phyloP scores from a whole-genome alignment of 2,888 invertebrate genomes.

The Strigamia maritima region DNA sequence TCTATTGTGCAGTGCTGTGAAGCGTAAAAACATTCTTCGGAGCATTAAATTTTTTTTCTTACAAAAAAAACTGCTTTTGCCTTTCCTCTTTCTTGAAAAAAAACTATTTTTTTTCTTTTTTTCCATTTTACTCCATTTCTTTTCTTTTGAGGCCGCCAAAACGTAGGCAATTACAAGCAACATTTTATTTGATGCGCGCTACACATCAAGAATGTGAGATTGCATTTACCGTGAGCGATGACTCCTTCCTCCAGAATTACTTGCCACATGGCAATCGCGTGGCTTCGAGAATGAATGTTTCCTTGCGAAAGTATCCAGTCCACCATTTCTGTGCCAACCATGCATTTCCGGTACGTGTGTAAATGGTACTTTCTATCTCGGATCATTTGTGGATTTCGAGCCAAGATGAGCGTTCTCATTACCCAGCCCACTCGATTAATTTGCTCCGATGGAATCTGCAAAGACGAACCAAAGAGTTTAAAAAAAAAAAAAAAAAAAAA shows the following conservation, averaged over 20 bases:
- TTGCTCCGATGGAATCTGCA: conserved; percentile 62
- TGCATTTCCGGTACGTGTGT: conserved; percentile 64
- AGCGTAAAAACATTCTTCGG: not conserved
- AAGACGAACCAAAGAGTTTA: not conserved
- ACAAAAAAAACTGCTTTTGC: not conserved
- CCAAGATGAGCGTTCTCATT: conserved; percentile 64
- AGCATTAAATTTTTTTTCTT: not conserved
- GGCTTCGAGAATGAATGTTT: conserved; percentile 62
- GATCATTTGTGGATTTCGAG: conserved; percentile 61
- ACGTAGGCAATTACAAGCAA: no score
- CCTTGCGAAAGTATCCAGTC: conserved; percentile 71
- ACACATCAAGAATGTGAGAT: not conserved
- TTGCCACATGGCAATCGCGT: conserved; percentile 80
- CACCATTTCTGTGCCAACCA: conserved; percentile 75
- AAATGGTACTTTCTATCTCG: conserved; percentile 62
- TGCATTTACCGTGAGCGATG: conserved; percentile 65
- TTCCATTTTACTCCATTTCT: no score
- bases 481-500: not conserved
- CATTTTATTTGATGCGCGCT: not conserved
- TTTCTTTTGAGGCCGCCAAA: no score
- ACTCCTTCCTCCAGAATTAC: conserved; percentile 75
- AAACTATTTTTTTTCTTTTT: no score
- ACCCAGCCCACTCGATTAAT: conserved; percentile 69
- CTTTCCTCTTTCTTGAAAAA: no score
- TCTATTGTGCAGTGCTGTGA: not conserved